Base-by-base conservation (phyloP, 2,113 vertebrate genomes). In the Myotis yumanensis region DNA sequence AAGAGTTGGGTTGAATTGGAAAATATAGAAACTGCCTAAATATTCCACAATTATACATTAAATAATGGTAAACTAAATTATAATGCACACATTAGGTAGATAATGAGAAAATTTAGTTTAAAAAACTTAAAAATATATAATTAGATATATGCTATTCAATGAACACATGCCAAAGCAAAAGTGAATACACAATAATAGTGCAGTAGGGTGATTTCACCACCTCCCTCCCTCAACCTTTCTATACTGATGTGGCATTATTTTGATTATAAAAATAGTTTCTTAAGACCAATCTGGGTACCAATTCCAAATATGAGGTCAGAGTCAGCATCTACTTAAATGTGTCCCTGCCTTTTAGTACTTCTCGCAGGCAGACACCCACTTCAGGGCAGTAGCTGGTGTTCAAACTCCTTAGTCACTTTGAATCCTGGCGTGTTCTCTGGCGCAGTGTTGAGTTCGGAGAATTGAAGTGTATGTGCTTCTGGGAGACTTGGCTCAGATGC, bases 1-100 rank as follows among this genome's bases (percentile, higher is more conserved):
- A 68, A 84, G 46, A 72, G 59, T 57, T 62, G 3, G 64, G 25
- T 40, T 64, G 54, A 79, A 73, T 0, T 0, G 62, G 37, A 90
- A 83, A 93, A 30, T 90, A 66, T 81, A 86, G 51, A 92, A 68
- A 25, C 59, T 90, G 46, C 69, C 73, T 83, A 69, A 82, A 92
- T 75, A 25, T 51, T 40, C 37, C 91, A 68, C 5, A 80, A 68
- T 82, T 68, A 73, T 79, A 91, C 86, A 64, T 40, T 25, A 90
- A 88, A 51, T 18, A 12, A 79, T n/a, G 48, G 37, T 75, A 64
- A 48, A 59, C 54, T 68, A 72, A 89, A 91, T 91, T 81, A 52
- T 22, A n/a, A 14, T 20, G 3, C 5, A 40, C 30, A 28, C 14
- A 43, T 32, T 81, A 86, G 62, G 72, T n/a, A 86, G 75, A 68